Evolutionary conservation across 2,888 invertebrate species (phyloP), one percentile per base, ranked within the genome.

Genomic region (Acleris laterana): DNA sequence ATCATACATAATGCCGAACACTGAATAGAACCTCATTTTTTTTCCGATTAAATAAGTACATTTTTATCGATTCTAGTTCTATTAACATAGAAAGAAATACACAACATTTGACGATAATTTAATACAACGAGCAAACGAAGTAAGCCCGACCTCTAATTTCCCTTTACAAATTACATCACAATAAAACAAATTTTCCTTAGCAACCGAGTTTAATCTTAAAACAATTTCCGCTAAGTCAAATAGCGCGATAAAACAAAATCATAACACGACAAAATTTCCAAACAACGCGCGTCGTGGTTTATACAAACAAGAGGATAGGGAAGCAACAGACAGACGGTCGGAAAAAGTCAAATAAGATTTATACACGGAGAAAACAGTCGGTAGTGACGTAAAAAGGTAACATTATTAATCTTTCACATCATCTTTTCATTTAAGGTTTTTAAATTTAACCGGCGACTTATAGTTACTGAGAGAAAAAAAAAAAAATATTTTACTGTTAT

Each of bases 171-270:
- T 19, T 46, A 25, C 19, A 17, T 49, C 19, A 60, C 49, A 38
- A 42, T 19, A 5, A 19, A 59, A 9, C 11, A 9, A 13, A 17
- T 44, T 49, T 56, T 32, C 55, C 53, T 50, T 50, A 56, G 50
- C 55, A 50, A 50, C 53, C 44, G 16, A n/a, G 38, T 20, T 17
- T 25, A 64, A 64, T 59, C 49, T 44, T 49, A 56, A 62, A 57
- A 57, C 25, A 48, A 60, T 61, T 62, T 66, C 61, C 50, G 66
- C 51, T 48, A 66, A 66, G 62, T 66, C 66, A 62, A 66, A 66
- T 56, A 51, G 25, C 9, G 48, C 46, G 57, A 66, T 66, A 61
- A 56, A 65, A 65, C 50, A 51, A 62, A 66, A 66, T 66, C 46
- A 57, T 55, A 66, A 66, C 66, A 57, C 51, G 62, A 66, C 66